These are phyloP conservation scores for Scaptomyza reducta DNA, from an alignment of 2,888 invertebrate genomes.

Conservation along the genomic window DNA sequence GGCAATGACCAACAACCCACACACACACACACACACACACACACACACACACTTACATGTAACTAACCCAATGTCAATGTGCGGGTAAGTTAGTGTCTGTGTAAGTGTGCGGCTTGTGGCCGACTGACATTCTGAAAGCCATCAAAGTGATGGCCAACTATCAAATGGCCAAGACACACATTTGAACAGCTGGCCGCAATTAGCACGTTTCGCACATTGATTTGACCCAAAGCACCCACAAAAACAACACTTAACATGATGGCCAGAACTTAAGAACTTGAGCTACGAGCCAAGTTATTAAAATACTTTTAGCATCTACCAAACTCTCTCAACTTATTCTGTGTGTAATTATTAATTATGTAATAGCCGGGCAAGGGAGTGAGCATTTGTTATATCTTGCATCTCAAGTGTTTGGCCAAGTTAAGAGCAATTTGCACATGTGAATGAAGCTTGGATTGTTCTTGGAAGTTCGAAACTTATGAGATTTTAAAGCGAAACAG, in stretches of 20 bases:
- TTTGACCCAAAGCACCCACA: constrained; percentile 40
- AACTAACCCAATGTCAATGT: constrained; percentile 29
- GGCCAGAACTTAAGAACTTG: constrained; percentile 26
- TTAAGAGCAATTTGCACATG: constrained; percentile 25
- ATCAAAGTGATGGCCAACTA: constrained; percentile 77
- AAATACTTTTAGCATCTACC: constrained; percentile 53
- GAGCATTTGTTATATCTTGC: constrained; percentile 41
- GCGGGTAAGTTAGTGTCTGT: constrained; percentile 2
- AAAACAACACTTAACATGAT: background rate
- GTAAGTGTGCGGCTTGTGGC: constrained; percentile 13
- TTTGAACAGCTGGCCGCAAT: constrained; percentile 79
- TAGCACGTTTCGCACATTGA: constrained; percentile 80
- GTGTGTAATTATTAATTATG: constrained; percentile 70
- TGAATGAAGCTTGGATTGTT: background rate
- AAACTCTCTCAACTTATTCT: constrained; percentile 15
- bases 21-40: constrained; percentile 4
- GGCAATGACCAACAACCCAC: constrained; percentile 47
- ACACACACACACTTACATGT: constrained; percentile 31
- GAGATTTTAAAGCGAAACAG: background rate
- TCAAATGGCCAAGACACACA: constrained; percentile 72
- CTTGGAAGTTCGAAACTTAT: background rate
- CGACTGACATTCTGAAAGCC: constrained; percentile 42
- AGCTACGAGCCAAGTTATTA: constrained; percentile 51
- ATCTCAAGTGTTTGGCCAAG: constrained; percentile 38
- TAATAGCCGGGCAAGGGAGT: constrained; percentile 51